Conservation (phyloP, 2,113 vertebrate species). For the Leptodactylus fuscus region DNA sequence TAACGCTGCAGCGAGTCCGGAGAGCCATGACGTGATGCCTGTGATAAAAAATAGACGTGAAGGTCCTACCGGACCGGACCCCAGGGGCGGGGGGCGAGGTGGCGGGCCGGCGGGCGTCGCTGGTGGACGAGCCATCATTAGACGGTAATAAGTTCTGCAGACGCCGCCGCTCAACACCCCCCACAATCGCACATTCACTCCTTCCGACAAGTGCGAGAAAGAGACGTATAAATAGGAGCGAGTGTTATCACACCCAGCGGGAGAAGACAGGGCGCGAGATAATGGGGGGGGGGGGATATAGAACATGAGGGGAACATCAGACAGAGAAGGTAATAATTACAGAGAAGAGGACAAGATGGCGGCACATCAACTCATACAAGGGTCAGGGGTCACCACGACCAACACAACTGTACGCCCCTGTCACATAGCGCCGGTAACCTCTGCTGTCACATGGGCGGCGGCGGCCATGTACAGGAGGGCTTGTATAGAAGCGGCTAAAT, state of each 20-base stretch:
- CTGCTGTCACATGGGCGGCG: too few relatives aligned
- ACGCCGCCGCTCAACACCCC: not conserved
- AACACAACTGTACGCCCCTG: not conserved
- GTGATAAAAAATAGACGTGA: too few relatives aligned
- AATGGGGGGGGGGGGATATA: not conserved
- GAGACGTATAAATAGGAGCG: constrained; percentile 58
- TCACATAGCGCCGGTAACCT: too few relatives aligned
- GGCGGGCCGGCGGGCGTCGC: not conserved
- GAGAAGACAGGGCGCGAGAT: constrained; percentile 53
- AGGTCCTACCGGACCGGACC: too few relatives aligned
- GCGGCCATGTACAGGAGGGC: constrained; percentile 13
- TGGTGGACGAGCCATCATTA: not conserved
- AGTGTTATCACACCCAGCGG: constrained; percentile 53
- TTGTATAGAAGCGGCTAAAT: too few relatives aligned
- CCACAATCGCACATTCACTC: constrained; percentile 36
- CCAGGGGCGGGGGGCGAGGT: too few relatives aligned
- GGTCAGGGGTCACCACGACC: not conserved
- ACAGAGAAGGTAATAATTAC: constrained; percentile 25
- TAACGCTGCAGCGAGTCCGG: not conserved
- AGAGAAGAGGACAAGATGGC: not conserved
- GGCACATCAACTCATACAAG: not conserved
- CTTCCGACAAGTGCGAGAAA: constrained; percentile 43
- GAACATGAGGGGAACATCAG: not conserved
- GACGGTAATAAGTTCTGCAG: not conserved
- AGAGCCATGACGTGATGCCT: too few relatives aligned